Evolutionary conservation across 1,140 invertebrate species (phyloP).

Genomic region (Paraescarpia echinospica): DNA sequence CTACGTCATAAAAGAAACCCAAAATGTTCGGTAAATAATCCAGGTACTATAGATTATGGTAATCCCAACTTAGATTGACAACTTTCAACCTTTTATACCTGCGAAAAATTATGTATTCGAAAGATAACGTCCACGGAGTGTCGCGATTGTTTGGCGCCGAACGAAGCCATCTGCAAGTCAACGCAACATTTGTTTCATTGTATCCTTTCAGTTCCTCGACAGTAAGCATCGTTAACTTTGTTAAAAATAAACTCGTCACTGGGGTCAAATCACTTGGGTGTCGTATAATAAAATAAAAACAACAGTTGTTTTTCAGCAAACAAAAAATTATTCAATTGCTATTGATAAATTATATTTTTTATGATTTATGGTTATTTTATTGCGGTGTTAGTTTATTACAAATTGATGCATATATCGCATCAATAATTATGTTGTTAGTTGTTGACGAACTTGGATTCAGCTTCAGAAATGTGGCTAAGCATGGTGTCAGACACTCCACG

Average conservation of each 20-base stretch:
- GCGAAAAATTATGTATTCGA: neutral
- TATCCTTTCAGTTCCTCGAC: neutral
- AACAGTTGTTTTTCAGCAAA: no score
- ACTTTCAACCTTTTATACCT: neutral
- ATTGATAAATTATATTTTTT: no score
- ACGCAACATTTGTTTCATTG: neutral
- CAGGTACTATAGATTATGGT: neutral
- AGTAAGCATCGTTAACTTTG: neutral
- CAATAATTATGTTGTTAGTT: no score
- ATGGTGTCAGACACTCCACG: no score
- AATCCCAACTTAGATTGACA: neutral
- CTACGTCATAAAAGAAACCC: neutral
- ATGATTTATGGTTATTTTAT: no score
- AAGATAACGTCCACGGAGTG: neutral
- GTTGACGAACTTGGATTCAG: no score
- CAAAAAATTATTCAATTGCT: no score
- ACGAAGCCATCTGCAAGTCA: neutral
- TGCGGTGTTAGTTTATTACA: neutral
- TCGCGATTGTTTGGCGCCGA: neutral
- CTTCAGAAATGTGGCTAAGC: no score
- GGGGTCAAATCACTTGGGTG: neutral
- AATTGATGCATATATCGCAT: no score
- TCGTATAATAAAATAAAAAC: no score
- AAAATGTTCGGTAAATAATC: neutral
- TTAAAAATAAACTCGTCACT: neutral